These are phyloP conservation scores for Upupa epops DNA, from an alignment of 2,113 vertebrate genomes.

Conservation along the genomic window DNA sequence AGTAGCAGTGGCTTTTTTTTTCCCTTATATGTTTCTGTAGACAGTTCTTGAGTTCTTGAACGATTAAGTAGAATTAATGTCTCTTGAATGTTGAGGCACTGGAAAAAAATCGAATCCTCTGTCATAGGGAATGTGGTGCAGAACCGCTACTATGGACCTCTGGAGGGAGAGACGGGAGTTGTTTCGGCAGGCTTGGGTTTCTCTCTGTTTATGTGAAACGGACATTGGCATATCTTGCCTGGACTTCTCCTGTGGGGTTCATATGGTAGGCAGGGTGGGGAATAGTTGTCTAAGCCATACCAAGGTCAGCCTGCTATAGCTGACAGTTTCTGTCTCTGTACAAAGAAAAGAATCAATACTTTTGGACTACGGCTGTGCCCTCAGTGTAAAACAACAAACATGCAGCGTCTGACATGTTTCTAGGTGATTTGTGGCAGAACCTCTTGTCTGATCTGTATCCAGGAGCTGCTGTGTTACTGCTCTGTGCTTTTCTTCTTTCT, in stretches of 20 bases:
- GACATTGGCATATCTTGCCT: slow-evolving; percentile 78
- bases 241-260: slow-evolving; percentile 84
- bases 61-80: slow-evolving; percentile 51
- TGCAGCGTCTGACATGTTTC: slow-evolving; percentile 94
- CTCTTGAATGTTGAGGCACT: slow-evolving; percentile 27
- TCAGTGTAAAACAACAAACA: slow-evolving; percentile 97
- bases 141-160: slow-evolving; percentile 74
- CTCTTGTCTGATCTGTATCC: slow-evolving; percentile 87
- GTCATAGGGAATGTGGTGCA: slow-evolving; percentile 80
- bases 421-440: slow-evolving; percentile 86
- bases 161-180: slow-evolving; percentile 68
- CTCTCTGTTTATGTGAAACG: slow-evolving; percentile 74
- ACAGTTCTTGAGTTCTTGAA: slow-evolving; percentile 36
- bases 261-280: slow-evolving; percentile 85
- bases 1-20: background rate
- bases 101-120: slow-evolving; percentile 81
- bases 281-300: slow-evolving; percentile 92
- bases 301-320: slow-evolving; percentile 93
- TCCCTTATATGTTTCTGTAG: background rate
- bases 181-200: slow-evolving; percentile 75
- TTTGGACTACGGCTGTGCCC: slow-evolving; percentile 97
- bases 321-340: slow-evolving; percentile 98
- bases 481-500: slow-evolving; percentile 72
- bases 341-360: slow-evolving; percentile 99
- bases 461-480: slow-evolving; percentile 80